Base-by-base conservation (phyloP, 2,113 vertebrate species). In the Holacanthus passer region DNA sequence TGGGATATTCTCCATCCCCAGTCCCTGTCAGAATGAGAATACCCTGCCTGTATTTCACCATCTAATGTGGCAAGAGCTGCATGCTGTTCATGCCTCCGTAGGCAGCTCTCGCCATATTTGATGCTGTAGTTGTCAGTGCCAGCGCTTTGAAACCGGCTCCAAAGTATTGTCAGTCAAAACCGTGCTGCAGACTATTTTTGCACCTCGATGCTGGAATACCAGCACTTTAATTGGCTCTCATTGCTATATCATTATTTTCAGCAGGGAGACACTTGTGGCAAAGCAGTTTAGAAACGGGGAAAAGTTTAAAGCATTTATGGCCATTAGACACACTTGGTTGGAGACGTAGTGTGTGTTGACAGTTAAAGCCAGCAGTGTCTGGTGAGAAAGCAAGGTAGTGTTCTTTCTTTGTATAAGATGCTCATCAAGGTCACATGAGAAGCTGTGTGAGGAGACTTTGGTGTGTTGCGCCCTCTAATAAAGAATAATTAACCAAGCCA, bases 241-340 rank as follows among this genome's bases (percentile, higher is more conserved):
- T 88, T 85, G 73, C 79, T 52, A 32, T 89, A 75, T 83, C 45
- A 14, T 90, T 86, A 87, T 84, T 92, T 90, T 89, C 88, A 86
- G 69, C 78, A 79, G 70, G 76, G 59, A 93, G 85, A 92, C 74
- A 91, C 84, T 87, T 83, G 83, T 84, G 82, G 83, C 81, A 63
- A 83, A 86, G 84, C 71, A 81, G 45, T 86, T 87, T 45, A 53
- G 60, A 81, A 83, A 83, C 67, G 65, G 69, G 41, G 81, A 79
- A 87, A 88, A 78, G 88, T 93, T 92, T 78, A 87, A 94, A 89
- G 86, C 83, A 52, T 92, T 93, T 87, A 87, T 77, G 69, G 84
- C 91, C 81, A 88, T 94, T 92, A 93, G 81, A 84, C 59, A 81
- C 79, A 67, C 76, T 85, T 43, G 67, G 82, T 52, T 81, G 82